These are phyloP conservation scores for Adineta ricciae DNA, from an alignment of 2,888 invertebrate genomes.

Conservation along the genomic window DNA sequence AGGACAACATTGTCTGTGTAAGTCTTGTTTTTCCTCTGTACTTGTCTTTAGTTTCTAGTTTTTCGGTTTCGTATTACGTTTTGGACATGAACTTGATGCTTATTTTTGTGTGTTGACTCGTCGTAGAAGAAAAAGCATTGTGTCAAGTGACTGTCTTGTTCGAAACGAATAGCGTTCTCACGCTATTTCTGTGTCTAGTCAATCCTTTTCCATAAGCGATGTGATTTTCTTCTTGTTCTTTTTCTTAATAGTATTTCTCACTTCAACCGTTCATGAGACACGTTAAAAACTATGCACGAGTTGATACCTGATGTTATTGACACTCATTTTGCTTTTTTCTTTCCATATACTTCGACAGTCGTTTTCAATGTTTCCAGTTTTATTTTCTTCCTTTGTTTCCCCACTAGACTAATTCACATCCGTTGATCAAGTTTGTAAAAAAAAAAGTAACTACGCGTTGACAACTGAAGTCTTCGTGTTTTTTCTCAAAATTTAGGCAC, in stretches of 20 bases:
- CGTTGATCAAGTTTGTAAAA: background rate
- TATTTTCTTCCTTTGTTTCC: background rate
- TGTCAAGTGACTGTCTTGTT: too few relatives aligned
- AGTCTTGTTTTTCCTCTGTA: background rate
- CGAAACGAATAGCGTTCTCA: background rate
- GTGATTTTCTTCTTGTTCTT: background rate
- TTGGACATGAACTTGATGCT: too few relatives aligned
- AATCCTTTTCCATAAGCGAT: background rate
- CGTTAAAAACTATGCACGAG: background rate
- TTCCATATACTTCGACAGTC: background rate
- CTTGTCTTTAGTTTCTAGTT: too few relatives aligned
- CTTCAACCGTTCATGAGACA: background rate
- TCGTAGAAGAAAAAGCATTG: too few relatives aligned
- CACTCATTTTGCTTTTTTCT: background rate
- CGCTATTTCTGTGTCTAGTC: background rate
- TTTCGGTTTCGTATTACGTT: too few relatives aligned
- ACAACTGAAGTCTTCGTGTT: background rate
- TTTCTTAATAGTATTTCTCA: background rate
- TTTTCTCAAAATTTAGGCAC: background rate
- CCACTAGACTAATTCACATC: background rate
- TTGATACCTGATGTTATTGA: background rate
- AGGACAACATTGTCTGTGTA: background rate
- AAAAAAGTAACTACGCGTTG: background rate
- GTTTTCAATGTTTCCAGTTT: background rate
- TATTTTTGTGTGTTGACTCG: too few relatives aligned